Percentiles rank a stretch among this genome's conserved stretches.
Conservation (phyloP, 2,113 vertebrate genomes). For the Anhinga rufa region DNA sequence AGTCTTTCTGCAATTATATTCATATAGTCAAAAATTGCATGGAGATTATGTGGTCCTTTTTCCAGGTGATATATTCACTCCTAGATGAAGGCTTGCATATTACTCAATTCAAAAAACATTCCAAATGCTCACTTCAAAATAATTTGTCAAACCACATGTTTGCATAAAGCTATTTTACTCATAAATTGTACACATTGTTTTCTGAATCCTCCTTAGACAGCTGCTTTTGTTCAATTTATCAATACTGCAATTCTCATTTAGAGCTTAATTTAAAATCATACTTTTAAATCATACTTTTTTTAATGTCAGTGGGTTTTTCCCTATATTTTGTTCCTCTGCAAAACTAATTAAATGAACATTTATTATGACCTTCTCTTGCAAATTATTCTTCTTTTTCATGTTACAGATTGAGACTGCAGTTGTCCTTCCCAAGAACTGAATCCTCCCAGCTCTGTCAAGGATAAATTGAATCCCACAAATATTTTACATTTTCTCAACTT, state of each 20-base stretch:
- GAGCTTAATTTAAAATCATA: constrained; percentile 33
- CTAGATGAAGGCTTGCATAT: constrained; percentile 33
- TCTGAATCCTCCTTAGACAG: constrained; percentile 21
- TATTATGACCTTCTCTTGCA: background rate
- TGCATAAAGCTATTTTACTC: constrained; percentile 44
- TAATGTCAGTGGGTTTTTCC: background rate
- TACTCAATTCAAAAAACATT: constrained; percentile 49
- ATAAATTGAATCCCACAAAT: background rate
- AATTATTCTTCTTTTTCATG: background rate
- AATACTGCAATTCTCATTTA: constrained; percentile 42
- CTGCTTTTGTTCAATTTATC: constrained; percentile 52
- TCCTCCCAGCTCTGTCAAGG: background rate
- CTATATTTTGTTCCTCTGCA: background rate
- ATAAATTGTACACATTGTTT: constrained; percentile 42
- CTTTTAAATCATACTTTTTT: background rate
- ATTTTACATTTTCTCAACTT: background rate
- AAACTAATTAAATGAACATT: constrained; percentile 26
- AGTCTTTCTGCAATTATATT: constrained; percentile 57
- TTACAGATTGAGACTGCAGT: background rate
- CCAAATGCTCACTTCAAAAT: constrained; percentile 53
- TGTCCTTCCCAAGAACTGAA: background rate
- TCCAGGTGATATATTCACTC: constrained; percentile 55
- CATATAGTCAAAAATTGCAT: background rate
- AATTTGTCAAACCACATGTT: constrained; percentile 44
- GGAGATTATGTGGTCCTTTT: background rate